Evolutionary conservation across 1,140 invertebrate species (phyloP).

Genomic region (Polypedilum pembai): DNA sequence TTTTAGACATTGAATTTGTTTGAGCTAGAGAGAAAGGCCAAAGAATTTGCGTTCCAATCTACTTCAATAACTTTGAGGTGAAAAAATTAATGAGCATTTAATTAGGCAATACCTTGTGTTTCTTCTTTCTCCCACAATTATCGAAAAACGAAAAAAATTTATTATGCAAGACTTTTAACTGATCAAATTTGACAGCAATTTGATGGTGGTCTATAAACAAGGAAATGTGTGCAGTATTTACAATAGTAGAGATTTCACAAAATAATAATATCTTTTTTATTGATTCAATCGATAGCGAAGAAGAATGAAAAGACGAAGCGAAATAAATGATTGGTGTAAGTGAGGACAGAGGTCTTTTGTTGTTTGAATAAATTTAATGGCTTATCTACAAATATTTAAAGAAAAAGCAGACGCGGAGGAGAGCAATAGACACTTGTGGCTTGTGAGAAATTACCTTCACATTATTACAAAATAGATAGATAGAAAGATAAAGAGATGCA

Average conservation of each 20-base stretch:
- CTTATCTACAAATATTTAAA: too few relatives aligned
- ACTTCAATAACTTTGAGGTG: neutral
- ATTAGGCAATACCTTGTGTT: neutral
- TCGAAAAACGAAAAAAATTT: neutral
- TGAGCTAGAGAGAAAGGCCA: neutral
- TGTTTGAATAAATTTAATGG: too few relatives aligned
- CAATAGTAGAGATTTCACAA: too few relatives aligned
- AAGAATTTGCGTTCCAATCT: neutral
- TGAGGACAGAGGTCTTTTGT: neutral
- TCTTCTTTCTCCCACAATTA: neutral
- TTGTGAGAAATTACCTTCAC: neutral
- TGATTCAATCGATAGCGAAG: neutral
- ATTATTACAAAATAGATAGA: neutral
- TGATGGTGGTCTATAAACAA: too few relatives aligned
- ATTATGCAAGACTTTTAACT: slow-evolving; percentile 4
- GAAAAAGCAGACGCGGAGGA: too few relatives aligned
- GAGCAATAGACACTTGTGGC: neutral
- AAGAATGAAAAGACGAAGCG: too few relatives aligned
- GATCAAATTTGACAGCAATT: neutral
- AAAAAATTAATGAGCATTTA: slow-evolving; percentile 7
- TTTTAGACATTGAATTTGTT: neutral
- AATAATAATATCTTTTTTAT: neutral
- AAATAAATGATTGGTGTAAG: neutral
- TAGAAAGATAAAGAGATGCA: slow-evolving; percentile 4
- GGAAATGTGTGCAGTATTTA: too few relatives aligned